These are phyloP conservation scores for Xenus cinereus DNA, from an alignment of 2,113 vertebrate genomes.

Conservation along the genomic window DNA sequence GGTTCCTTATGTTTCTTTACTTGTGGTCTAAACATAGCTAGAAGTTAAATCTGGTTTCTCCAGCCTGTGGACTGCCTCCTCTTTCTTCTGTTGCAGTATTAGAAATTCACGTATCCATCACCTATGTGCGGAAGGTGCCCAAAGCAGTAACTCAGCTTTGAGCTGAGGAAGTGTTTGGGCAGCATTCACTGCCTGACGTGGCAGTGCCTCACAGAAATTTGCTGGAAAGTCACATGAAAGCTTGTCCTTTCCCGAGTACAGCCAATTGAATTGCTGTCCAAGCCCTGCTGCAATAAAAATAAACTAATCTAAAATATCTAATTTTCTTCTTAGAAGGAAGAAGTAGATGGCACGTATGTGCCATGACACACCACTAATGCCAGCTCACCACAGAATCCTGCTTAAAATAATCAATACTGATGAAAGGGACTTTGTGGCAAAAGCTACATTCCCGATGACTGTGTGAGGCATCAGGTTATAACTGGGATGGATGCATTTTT, in stretches of 20 bases:
- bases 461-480: background rate
- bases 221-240: background rate
- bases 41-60: background rate
- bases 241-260: background rate
- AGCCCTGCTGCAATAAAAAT: background rate
- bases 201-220: background rate
- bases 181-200: fast-evolving
- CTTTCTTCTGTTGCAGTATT: background rate
- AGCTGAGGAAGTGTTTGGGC: background rate
- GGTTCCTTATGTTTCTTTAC: background rate
- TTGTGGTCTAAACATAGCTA: background rate
- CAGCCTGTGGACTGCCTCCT: background rate
- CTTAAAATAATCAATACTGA: fast-evolving
- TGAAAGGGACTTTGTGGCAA: background rate
- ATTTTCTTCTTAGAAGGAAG: background rate
- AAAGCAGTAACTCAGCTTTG: background rate
- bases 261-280: background rate
- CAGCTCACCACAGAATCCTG: background rate
- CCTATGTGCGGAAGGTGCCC: background rate
- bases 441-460: background rate
- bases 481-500: background rate
- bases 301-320: background rate
- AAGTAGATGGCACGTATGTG: fast-evolving
- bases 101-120: background rate
- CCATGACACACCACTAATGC: background rate